Percentiles rank a stretch among this genome's conserved stretches.
These are phyloP conservation scores for Cinara cedri DNA, from an alignment of 2,888 invertebrate species.

Conservation along the genomic window DNA sequence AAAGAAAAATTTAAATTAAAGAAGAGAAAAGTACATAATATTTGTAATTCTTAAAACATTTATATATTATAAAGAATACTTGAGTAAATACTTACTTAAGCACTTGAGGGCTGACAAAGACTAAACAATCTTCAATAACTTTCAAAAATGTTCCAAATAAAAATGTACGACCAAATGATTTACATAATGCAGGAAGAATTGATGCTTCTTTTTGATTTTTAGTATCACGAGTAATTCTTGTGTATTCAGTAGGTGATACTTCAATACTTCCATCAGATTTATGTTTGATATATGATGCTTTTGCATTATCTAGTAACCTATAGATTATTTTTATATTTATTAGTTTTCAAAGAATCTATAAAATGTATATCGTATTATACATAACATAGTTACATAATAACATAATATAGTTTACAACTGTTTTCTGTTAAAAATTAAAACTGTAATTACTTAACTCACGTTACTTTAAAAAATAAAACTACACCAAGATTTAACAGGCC, in stretches of 20 bases:
- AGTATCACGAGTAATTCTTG: conserved; percentile 58
- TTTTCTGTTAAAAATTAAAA: too few relatives aligned
- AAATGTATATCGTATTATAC: neutral
- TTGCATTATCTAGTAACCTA: conserved; percentile 34
- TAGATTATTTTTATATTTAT: neutral
- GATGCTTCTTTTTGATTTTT: conserved; percentile 76
- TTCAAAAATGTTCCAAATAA: conserved; percentile 85
- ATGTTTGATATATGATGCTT: conserved; percentile 53
- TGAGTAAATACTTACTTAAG: conserved; percentile 71
- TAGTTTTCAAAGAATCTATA: neutral
- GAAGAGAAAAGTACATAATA: conserved; percentile 28
- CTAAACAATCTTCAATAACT: conserved; percentile 79
- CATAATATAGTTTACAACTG: too few relatives aligned
- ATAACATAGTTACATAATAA: too few relatives aligned
- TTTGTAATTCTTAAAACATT: neutral
- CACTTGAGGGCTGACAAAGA: conserved; percentile 89
- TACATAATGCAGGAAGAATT: conserved; percentile 80
- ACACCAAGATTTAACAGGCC: too few relatives aligned
- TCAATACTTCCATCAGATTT: conserved; percentile 63
- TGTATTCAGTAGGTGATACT: conserved; percentile 63
- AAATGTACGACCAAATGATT: conserved; percentile 87
- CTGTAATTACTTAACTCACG: too few relatives aligned
- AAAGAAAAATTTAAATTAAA: too few relatives aligned
- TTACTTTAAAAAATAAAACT: too few relatives aligned
- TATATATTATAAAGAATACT: neutral